These are phyloP conservation scores for Uria aalge DNA, from an alignment of 2,113 vertebrate genomes.

Conservation along the genomic window DNA sequence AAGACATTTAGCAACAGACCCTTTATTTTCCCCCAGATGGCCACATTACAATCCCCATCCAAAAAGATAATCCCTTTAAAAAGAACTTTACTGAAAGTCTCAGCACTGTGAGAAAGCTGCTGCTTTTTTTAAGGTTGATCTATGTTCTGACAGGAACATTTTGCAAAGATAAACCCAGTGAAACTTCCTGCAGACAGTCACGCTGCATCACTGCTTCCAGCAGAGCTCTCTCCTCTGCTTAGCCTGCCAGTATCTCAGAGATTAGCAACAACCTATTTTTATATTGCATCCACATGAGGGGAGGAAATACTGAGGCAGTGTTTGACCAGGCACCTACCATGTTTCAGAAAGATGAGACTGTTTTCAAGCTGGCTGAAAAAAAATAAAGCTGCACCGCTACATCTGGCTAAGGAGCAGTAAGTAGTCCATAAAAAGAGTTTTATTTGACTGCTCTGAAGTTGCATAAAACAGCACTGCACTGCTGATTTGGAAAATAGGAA, in stretches of 20 bases:
- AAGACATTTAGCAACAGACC: background rate
- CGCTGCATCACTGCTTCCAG: constrained; percentile 5
- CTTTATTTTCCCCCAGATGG: background rate
- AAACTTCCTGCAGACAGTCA: background rate
- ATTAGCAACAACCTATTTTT: constrained; percentile 68
- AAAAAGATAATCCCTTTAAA: background rate
- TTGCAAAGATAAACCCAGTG: background rate
- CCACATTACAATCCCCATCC: background rate
- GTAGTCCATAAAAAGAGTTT: background rate
- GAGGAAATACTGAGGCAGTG: constrained; percentile 11
- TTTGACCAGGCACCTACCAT: background rate
- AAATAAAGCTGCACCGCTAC: background rate
- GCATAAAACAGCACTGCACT: background rate
- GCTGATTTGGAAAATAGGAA: background rate
- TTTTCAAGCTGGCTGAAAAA: background rate
- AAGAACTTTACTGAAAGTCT: background rate
- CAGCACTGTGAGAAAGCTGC: background rate
- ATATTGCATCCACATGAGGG: background rate
- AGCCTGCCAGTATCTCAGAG: constrained; percentile 31
- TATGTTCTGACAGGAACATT: background rate
- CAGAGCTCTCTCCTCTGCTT: background rate
- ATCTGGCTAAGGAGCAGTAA: background rate
- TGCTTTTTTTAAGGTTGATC: background rate
- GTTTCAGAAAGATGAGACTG: background rate
- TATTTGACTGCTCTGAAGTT: background rate